Conservation (phyloP, 2,797 vertebrate genomes). For the Enoplosus armatus region DNA sequence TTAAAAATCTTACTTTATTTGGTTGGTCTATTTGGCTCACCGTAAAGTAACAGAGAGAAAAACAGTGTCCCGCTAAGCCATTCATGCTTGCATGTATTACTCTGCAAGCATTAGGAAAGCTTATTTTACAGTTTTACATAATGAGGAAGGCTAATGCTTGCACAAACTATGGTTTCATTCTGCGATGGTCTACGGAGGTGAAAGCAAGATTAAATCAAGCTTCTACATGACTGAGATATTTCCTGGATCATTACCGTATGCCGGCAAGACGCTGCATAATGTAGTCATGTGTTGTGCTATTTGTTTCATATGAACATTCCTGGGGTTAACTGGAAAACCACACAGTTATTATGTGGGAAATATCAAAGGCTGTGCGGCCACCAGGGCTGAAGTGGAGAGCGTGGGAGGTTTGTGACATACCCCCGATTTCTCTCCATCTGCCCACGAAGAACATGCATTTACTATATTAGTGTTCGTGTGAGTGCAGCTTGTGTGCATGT, state of each 20-base stretch:
- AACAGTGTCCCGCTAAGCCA: background rate
- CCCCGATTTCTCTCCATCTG: conserved; percentile 65
- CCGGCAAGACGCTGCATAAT: conserved; percentile 47
- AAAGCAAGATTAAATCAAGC: conserved; percentile 62
- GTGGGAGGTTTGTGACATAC: conserved; percentile 77
- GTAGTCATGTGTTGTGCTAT: conserved; percentile 69
- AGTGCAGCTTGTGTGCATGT: conserved; percentile 35
- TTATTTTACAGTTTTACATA: conserved; percentile 14
- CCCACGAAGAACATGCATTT: conserved; percentile 49
- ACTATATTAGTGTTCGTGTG: conserved; percentile 33
- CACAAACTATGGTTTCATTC: conserved; percentile 30
- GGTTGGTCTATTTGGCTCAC: background rate
- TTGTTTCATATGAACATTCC: conserved; percentile 79
- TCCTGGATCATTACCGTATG: conserved; percentile 52
- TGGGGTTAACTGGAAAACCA: conserved; percentile 75
- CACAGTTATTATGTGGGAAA: conserved; percentile 78
- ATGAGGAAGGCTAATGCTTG: conserved; percentile 21
- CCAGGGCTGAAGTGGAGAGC: conserved; percentile 67
- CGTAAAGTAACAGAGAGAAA: background rate
- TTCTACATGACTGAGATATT: conserved; percentile 57
- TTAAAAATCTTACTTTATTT: background rate
- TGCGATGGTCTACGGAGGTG: conserved; percentile 23
- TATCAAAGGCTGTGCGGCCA: conserved; percentile 76
- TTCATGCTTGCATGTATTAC: background rate
- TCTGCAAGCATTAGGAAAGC: conserved; percentile 7